phyloP scores from a whole-genome alignment of 2,797 vertebrate genomes.

The Petrocephalus sullivani region DNA sequence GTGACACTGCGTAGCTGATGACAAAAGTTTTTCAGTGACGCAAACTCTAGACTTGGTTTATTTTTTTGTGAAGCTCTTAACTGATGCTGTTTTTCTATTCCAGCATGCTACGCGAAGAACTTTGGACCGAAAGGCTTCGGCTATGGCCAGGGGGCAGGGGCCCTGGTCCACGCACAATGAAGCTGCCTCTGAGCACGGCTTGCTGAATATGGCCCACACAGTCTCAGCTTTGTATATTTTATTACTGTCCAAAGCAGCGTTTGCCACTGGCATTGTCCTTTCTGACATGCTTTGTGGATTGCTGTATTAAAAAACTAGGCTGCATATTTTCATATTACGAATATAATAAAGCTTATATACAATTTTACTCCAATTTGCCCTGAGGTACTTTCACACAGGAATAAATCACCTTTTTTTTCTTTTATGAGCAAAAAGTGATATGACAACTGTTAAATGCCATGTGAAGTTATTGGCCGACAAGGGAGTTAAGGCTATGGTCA shows the following conservation, averaged over 20 bases:
- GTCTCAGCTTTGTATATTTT: conserved; percentile 16
- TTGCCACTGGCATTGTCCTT: neutral
- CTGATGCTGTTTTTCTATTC: conserved; percentile 11
- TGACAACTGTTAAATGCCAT: neutral
- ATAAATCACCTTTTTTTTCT: neutral
- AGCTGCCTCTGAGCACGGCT: neutral
- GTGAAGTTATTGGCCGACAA: neutral
- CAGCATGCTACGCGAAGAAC: conserved; percentile 94
- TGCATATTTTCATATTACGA: conserved; percentile 14
- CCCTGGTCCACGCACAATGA: conserved; percentile 86
- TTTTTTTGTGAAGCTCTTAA: neutral
- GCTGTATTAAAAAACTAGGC: conserved; percentile 5
- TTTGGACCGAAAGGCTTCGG: conserved; percentile 95
- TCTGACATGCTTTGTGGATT: conserved; percentile 1
- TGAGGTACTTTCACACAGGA: neutral
- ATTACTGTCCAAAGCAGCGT: neutral
- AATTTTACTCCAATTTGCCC: neutral
- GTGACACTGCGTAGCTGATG: neutral
- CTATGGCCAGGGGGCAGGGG: conserved; percentile 88
- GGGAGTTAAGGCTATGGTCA: neutral
- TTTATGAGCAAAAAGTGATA: neutral
- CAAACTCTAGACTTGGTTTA: neutral
- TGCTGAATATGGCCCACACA: neutral
- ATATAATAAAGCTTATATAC: neutral
- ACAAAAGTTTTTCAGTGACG: neutral